A percentile compares a stretch with the other conserved stretches of the same genome.
These are phyloP conservation scores for Streptopelia turtur DNA, from an alignment of 2,797 vertebrate genomes.

Conservation along the genomic window DNA sequence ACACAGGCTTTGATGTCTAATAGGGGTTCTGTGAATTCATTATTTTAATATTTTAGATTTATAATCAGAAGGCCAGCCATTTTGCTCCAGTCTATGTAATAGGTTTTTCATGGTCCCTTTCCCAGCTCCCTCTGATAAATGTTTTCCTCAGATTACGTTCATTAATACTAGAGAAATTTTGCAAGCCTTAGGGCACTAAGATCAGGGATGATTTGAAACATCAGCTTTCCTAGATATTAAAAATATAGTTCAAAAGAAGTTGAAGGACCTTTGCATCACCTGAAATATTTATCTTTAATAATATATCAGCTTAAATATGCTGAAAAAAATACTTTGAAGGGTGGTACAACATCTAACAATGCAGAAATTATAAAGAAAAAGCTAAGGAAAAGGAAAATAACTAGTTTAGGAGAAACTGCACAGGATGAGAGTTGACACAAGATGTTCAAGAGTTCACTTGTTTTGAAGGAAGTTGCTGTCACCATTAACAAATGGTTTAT, in stretches of 20 bases:
- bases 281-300: constrained; percentile 67
- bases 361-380: background rate
- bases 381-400: background rate
- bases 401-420: background rate
- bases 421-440: background rate
- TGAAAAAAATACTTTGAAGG: constrained; percentile 25
- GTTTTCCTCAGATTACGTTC: constrained; percentile 54
- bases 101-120: constrained; percentile 62
- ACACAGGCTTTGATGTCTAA: constrained; percentile 68
- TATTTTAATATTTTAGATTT: constrained; percentile 72
- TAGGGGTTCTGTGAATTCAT: constrained; percentile 52
- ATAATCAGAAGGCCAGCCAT: constrained; percentile 51
- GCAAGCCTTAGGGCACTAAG: constrained; percentile 30
- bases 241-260: constrained; percentile 70
- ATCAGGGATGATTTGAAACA: constrained; percentile 66
- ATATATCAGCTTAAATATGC: constrained; percentile 5
- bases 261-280: constrained; percentile 39
- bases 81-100: constrained; percentile 30
- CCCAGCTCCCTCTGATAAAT: constrained; percentile 53
- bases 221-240: constrained; percentile 70
- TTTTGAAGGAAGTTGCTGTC: background rate
- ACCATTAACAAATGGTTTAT: background rate
- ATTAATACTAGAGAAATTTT: constrained; percentile 53
- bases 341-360: background rate
- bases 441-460: background rate